Evolutionary conservation across 2,113 vertebrate genomes (phyloP).

Genomic region (Rhinopithecus roxellana): DNA sequence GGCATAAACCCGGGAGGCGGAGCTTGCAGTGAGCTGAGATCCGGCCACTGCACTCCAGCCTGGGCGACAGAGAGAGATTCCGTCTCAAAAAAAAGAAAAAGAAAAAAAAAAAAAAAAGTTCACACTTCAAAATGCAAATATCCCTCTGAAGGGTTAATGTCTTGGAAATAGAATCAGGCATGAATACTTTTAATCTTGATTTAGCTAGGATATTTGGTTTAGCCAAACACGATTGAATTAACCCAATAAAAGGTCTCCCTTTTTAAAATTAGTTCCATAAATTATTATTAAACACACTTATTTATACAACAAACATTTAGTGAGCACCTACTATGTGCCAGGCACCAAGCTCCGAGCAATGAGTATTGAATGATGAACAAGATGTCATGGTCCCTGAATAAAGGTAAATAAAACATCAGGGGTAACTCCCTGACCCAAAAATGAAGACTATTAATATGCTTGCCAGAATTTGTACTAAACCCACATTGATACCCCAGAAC

Average conservation of each 20-base stretch:
- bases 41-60: no score
- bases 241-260: neutral
- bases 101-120: neutral
- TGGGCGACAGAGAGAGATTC: no score
- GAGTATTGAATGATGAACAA: neutral
- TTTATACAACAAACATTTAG: neutral
- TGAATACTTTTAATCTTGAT: neutral
- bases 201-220: neutral
- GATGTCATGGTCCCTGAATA: neutral
- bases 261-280: neutral
- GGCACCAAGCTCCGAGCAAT: neutral
- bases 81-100: neutral
- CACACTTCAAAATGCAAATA: constrained; percentile 10
- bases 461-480: neutral
- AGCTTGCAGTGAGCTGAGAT: no score
- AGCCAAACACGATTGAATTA: neutral
- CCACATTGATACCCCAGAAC: neutral
- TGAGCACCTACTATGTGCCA: neutral
- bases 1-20: no score
- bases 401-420: neutral
- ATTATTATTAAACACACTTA: neutral
- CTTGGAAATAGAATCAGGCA: neutral
- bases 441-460: neutral
- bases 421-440: neutral
- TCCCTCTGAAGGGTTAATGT: neutral